Base-by-base conservation (phyloP, 2,888 invertebrate species). In the Pachydiplax longipennis region DNA sequence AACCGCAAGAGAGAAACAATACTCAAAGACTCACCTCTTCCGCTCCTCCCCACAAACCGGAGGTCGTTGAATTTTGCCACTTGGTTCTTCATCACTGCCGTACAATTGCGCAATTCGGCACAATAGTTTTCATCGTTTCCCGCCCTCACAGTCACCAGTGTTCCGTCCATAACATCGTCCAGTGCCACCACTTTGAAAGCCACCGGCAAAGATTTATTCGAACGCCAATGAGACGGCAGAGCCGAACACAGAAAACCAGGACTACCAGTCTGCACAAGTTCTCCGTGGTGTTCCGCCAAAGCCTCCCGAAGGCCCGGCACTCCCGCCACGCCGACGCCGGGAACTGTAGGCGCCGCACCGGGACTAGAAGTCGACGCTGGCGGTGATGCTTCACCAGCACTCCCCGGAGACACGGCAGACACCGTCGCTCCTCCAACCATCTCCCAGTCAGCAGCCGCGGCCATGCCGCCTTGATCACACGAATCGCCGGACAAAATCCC, bases 21-120 rank as follows among this genome's bases (percentile, higher is more conserved):
- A 0, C 3, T n/a, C n/a, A n/a, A 73, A n/a, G 31, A 13, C 31
- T 73, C 93, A 96, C 99, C 99, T 94, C 99, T 95, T 2, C 99
- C 99, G 92, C 99, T 99, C 91, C 99, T 96, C 10, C 99, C 99
- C 91, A 99, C 99, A 94, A 99, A 99, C 93, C 99, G 95, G 90
- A 99, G 96, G 95, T 99, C 99, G 93, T 99, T 99, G 95, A 99
- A 99, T 95, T 99, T 99, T 61, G 99, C 99, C 92, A 99, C 98
- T 94, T 99, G 98, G 93, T 98, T 98, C 95, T 99, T 99, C 97
- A 99, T 98, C 92, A 98, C 96, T 0, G 99, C 98, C 8, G 98
- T 97, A 93, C 97, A 97, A 94, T 99, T 99, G 92, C 98, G 95
- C 92, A 99, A 94, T 93, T 99, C 99, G 0, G 98, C 99, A 95